Base-by-base conservation (phyloP, 2,797 vertebrate genomes). In the Malacoraja senta region DNA sequence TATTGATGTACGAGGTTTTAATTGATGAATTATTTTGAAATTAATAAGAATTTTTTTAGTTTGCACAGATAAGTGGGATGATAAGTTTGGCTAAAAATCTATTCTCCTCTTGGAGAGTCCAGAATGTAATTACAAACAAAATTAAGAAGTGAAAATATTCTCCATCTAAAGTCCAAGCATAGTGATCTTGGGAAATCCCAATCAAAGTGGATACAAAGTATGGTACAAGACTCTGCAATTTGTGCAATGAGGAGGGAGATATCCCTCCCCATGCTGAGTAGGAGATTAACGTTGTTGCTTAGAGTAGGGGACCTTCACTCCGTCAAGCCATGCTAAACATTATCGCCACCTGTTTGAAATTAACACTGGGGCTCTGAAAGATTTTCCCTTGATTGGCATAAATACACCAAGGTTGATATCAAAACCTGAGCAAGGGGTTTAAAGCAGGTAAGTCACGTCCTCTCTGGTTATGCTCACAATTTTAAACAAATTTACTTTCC, bases 371-470 rank as follows among this genome's bases (percentile, higher is more conserved):
- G 1, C 19, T 17, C 63, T 68, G n/a, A 68, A 88, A 84, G 72
- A 92, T 91, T 24, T 91, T 53, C 35, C 61, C 8, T 35, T 44
- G 8, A 53, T 29, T 12, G 0, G 8, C 35, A 29, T 13, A 58
- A 29, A 74, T 92, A 76, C 26, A 44, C 68, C 72, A 29, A n/a
- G 24, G 12, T 3, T 38, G 8, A 19, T n/a, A 29, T 71, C 12
- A 76, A 91, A 29, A 61, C 68, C 29, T 24, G 12, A 17, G 1
- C 35, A 38, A 38, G 26, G 38, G 0, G 32, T 3, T 12, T 53
- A 58, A 84, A 63, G 53, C 90, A 76, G 90, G 90, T 92, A 92
- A 92, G 90, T 92, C 68, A 76, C 44, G 83, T 26, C 68, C 88
- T 10, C 9, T 91, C 26, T 71, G 10, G 8, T 53, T 53, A 38